Conservation (phyloP, 2,888 invertebrate species). For the Diadegma fenestrale region DNA sequence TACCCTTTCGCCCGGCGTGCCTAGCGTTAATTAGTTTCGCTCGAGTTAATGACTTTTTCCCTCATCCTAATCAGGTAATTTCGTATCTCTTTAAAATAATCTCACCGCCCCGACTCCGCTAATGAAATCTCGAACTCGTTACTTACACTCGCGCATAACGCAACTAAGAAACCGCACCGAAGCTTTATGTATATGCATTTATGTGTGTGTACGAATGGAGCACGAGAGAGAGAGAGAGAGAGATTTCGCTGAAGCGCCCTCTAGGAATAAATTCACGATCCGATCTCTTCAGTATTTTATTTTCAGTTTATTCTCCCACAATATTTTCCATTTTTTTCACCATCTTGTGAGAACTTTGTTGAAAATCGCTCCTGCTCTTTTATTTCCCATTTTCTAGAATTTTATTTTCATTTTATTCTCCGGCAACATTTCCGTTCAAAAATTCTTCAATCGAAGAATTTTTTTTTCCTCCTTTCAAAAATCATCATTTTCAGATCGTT, state of each 20-base stretch:
- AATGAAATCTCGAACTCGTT: slow-evolving; percentile 85
- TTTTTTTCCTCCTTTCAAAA: not conserved
- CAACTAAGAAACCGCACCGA: slow-evolving; percentile 31
- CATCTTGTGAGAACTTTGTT: too few relatives aligned
- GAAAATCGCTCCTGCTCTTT: too few relatives aligned
- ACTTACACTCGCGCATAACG: slow-evolving; percentile 80
- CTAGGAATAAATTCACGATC: slow-evolving; percentile 16
- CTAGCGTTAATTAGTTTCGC: slow-evolving; percentile 85
- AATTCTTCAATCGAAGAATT: not conserved
- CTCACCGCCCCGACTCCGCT: slow-evolving; percentile 83
- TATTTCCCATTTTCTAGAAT: too few relatives aligned
- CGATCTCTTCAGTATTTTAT: slow-evolving; percentile 7
- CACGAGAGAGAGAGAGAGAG: slow-evolving; percentile 5
- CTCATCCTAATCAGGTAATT: slow-evolving; percentile 85
- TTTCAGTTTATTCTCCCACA: not conserved
- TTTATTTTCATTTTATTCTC: too few relatives aligned
- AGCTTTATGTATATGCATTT: slow-evolving; percentile 7
- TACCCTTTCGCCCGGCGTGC: slow-evolving; percentile 71
- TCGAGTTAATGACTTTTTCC: slow-evolving; percentile 85
- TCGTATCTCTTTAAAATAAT: slow-evolving; percentile 86
- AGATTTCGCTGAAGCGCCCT: slow-evolving; percentile 1
- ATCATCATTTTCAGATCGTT: too few relatives aligned
- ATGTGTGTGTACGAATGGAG: slow-evolving; percentile 14
- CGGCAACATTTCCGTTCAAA: not conserved
- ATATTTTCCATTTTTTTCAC: not conserved